Base-by-base conservation (phyloP, 2,888 invertebrate species). In the Microplitis manilae region DNA sequence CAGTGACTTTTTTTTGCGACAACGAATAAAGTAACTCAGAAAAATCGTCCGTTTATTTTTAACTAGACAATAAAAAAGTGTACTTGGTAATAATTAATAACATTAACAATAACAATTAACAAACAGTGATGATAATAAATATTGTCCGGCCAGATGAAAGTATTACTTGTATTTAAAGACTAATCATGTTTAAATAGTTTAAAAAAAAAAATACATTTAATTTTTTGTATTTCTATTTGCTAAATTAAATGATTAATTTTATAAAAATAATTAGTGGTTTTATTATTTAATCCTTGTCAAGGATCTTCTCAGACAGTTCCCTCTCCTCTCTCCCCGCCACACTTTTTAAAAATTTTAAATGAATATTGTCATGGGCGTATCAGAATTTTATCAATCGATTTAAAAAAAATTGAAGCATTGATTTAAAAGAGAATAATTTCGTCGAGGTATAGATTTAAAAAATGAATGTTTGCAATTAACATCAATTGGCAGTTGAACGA, bases 121-220 rank as follows among this genome's bases (percentile, higher is more conserved):
- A 13, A 50, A 50, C 50, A 50, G 50, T 50, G 50, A 50, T 50
- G 50, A 50, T 50, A 50, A 50, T 50, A 30, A 30, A 30, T 50
- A 50, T 50, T 50, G 50, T 50, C 50, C 50, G 50, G 50, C 50
- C 72, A 82, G 79, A 80, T 72, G 78, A 83, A 50, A 85, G 83
- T 85, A 84, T 84, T 84, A 84, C 81, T 81, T 77, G 81, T 81
- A 83, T 83, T 84, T 83, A 84, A 84, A 81, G 82, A 72, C 62
- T 68, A 50, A 50, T 50, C 50, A 50, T 50, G 13, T 50, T 50
- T 50, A 50, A 50, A 50, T 50, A 50, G 13, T 13, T 13, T 50
- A 50, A 50, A 13, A 50, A 9, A n/a, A n/a, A 13, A 13, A 13
- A 50, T 13, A 13, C 4, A 50, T 7, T 50, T 50, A 50, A 50